Evolutionary conservation across 2,888 invertebrate genomes (phyloP).

Genomic region (Laothoe populi): DNA sequence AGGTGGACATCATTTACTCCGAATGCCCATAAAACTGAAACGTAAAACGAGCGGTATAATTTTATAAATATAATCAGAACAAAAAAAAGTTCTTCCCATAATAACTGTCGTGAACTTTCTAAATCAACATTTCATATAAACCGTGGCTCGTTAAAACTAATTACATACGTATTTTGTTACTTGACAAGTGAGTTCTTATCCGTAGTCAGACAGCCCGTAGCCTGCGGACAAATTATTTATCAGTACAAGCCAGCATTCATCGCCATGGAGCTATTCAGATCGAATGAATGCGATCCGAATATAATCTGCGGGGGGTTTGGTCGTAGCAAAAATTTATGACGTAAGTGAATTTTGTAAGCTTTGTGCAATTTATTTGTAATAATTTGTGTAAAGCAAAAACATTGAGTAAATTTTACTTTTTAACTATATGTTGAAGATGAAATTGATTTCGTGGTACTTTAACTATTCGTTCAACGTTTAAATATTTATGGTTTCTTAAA

Average conservation of each 20-base stretch:
- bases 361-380: slow-evolving; percentile 30
- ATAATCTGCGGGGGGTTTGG: slow-evolving; percentile 67
- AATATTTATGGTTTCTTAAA: too few species aligned
- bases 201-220: slow-evolving; percentile 58
- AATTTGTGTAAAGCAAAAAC: neutral
- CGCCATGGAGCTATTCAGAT: slow-evolving; percentile 69
- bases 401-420: too few species aligned
- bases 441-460: too few species aligned
- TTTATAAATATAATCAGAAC: neutral
- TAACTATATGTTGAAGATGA: too few species aligned
- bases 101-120: too few species aligned
- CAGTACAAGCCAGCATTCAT: slow-evolving; percentile 76
- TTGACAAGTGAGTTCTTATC: slow-evolving; percentile 44
- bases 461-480: too few species aligned
- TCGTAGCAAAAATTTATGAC: slow-evolving; percentile 37
- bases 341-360: slow-evolving; percentile 27
- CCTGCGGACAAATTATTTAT: slow-evolving; percentile 68
- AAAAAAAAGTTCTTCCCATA: too few species aligned
- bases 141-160: slow-evolving; percentile 45
- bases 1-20: neutral
- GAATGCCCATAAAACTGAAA: too few species aligned
- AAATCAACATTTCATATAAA: slow-evolving; percentile 23
- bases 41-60: too few species aligned
- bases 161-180: slow-evolving; percentile 41
- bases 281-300: slow-evolving; percentile 70